Evolutionary conservation across 2,797 vertebrate species (phyloP), one percentile per base, ranked within the genome.

Genomic region (Oreortyx pictus): DNA sequence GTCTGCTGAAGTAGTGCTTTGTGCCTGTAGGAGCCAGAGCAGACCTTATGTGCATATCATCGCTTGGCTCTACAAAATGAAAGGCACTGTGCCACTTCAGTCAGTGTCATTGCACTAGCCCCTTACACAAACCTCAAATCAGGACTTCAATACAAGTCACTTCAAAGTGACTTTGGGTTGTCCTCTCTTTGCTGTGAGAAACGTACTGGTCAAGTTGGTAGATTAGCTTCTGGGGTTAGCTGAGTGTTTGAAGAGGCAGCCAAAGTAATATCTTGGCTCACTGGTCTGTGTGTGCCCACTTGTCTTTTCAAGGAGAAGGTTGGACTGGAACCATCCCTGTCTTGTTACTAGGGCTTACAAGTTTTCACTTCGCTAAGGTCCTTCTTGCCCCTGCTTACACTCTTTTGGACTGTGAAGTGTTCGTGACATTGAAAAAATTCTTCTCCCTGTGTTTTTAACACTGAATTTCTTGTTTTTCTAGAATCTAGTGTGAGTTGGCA

Each of bases 371-470:
- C 57, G 20, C 83, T 83, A 31, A 92, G 27, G 23, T 50, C 16
- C 77, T 90, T 85, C 31, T 84, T 94, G 47, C n/a, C 14, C 11
- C 19, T 72, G 68, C 33, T 82, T 54, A 20, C 18, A 8, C 66
- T 72, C n/a, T 52, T 74, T 94, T 52, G 50, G 59, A 72, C 81
- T 89, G 73, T 84, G 76, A 80, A 85, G 83, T 93, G 82, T 88
- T 93, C 60, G 52, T 79, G 52, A n/a, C 35, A 73, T 56, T 7
- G 19, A 75, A 87, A 91, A 88, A 90, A 71, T 91, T 60, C 43
- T 92, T 76, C 79, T 91, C 83, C 84, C 82, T 87, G 59, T 87
- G 73, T 94, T 95, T 93, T 86, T 90, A 72, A 72, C 72, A 29
- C 73, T 89, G 88, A 59, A 91, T 90, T 91, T 80, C 19, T 73